These are phyloP conservation scores for Trichogramma pretiosum DNA, from an alignment of 1,140 invertebrate genomes.

Conservation along the genomic window DNA sequence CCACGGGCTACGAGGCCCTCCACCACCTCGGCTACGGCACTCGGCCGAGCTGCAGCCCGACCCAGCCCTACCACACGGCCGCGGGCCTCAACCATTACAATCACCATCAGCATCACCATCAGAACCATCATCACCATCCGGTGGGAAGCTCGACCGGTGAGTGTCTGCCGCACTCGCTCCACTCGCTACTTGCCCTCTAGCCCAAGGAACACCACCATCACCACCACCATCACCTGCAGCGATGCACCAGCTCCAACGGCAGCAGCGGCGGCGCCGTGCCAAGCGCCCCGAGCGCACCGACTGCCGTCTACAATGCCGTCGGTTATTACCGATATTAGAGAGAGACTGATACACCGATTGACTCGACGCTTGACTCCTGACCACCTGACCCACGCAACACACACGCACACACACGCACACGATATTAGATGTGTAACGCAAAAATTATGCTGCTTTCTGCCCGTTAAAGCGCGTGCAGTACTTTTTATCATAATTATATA, in stretches of 20 bases:
- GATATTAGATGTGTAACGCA: no score
- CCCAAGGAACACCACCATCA: constrained; percentile 41
- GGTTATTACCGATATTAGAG: constrained; percentile 16
- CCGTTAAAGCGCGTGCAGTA: no score
- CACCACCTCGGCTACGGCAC: constrained; percentile 58
- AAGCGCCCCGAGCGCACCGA: not conserved
- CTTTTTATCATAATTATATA: no score
- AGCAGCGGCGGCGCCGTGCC: not conserved
- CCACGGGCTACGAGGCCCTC: constrained; percentile 56
- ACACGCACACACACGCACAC: constrained; percentile 21
- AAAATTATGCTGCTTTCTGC: no score
- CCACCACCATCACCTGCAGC: constrained; percentile 25
- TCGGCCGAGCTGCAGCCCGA: constrained; percentile 56
- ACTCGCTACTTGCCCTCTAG: constrained; percentile 48
- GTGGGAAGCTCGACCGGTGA: constrained; percentile 55
- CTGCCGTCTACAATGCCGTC: not conserved
- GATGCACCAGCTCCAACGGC: not conserved
- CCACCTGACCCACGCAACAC: not conserved
- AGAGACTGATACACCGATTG: constrained; percentile 40
- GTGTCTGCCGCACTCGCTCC: constrained; percentile 47
- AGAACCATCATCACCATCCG: constrained; percentile 54
- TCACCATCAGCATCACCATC: constrained; percentile 50
- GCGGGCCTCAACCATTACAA: constrained; percentile 51
- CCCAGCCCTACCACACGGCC: constrained; percentile 53
- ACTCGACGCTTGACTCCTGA: no score